Percentiles rank a stretch among this genome's conserved stretches.
Evolutionary conservation across 2,113 vertebrate species (phyloP).

Genomic region (Cercocebus atys): DNA sequence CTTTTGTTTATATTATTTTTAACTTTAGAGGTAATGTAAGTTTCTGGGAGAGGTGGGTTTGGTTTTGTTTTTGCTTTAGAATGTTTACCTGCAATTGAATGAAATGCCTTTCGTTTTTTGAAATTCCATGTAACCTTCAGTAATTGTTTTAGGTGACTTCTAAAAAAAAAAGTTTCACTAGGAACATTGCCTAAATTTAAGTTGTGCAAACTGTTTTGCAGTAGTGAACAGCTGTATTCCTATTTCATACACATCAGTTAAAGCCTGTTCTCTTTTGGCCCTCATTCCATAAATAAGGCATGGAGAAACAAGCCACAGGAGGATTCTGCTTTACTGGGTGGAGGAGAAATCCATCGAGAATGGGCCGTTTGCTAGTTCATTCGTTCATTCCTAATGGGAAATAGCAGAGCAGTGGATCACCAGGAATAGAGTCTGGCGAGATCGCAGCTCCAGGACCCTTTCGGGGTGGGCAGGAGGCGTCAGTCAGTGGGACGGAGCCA

Average conservation of each 20-base stretch:
- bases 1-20: conserved; percentile 6
- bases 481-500: accelerated
- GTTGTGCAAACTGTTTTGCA: neutral
- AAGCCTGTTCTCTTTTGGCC: neutral
- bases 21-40: neutral
- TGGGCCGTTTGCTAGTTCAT: neutral
- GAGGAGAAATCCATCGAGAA: neutral
- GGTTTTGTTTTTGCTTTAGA: conserved; percentile 51
- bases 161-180: conserved; percentile 44
- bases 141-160: conserved; percentile 30
- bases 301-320: neutral
- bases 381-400: neutral
- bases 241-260: neutral
- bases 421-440: neutral
- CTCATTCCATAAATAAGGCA: neutral
- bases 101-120: neutral
- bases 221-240: neutral
- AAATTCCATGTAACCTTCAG: conserved; percentile 38
- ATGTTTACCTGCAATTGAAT: conserved; percentile 15
- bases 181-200: neutral
- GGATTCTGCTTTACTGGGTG: neutral
- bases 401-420: neutral
- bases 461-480: neutral
- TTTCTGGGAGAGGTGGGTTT: neutral
- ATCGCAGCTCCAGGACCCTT: neutral